Base-by-base conservation (phyloP, 2,888 invertebrate species). In the Dyspetes luteomarginatus region DNA sequence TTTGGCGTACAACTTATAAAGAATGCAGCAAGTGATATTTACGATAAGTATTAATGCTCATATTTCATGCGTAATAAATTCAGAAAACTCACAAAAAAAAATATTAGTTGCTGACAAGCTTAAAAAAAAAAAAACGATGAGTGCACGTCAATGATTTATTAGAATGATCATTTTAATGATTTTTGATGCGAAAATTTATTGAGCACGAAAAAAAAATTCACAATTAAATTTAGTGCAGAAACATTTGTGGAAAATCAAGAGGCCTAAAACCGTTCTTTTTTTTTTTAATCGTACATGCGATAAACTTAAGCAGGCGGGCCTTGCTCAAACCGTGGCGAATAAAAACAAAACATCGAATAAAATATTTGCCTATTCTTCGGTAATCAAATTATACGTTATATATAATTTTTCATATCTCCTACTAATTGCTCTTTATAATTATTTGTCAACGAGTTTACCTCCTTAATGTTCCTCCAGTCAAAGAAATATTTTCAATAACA, bases 11-110 rank as follows among this genome's bases (percentile, higher is more conserved):
- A 73, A 50, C 17, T 48, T 30, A 58, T 22, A 55, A 65, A 74
- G 43, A 72, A 76, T 65, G 50, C 69, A 69, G 50, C 62, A 73
- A 83, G 78, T 83, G 81, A 81, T 81, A 83, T 81, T 83, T 76
- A 73, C 72, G 52, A 76, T 78, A 81, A 83, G 82, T 78, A 75
- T 78, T 78, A 43, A 78, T 55, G 60, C 41, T 73, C 72, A 60
- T 78, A 78, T 36, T 67, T 5, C n/a, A 43, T 26, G 62, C 60
- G 17, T n/a, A 67, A 64, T 19, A 62, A 64, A 45, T n/a, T 17
- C 55, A 64, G n/a, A 62, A n/a, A 67, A 22, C 60, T 68, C 43
- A 67, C 67, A 78, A 60, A 24, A n/a, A n/a, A 45, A 48, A 26
- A 45, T 30, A 12, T 71, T 36, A 22, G 7, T 73, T 64, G 26